A percentile compares a stretch with the other conserved stretches of the same genome.
Conservation (phyloP, 2,888 invertebrate genomes). For the Lapara coniferarum region DNA sequence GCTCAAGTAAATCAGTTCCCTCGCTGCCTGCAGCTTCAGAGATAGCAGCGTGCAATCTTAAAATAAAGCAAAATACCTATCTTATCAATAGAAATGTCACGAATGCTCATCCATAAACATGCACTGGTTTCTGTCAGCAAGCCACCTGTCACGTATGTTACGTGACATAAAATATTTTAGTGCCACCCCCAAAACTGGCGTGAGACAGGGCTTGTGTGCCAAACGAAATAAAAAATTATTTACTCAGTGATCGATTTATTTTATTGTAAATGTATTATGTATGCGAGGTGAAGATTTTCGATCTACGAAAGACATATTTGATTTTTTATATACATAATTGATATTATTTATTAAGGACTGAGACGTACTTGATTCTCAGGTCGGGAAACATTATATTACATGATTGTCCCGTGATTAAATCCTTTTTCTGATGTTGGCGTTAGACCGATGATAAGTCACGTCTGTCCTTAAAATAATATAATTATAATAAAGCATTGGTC, state of each 20-base stretch:
- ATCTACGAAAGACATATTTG: background rate
- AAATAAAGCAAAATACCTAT: background rate
- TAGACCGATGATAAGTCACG: no score
- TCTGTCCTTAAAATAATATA: no score
- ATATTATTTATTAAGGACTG: no score
- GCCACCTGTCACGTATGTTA: conserved; percentile 16
- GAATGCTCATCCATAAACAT: background rate
- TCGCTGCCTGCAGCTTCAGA: no score
- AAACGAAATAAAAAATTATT: conserved; percentile 21
- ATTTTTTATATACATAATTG: background rate
- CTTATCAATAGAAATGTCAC: background rate
- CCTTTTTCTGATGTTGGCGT: no score
- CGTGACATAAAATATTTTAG: conserved; percentile 19
- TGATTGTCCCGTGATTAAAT: no score
- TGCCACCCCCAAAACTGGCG: conserved; percentile 4
- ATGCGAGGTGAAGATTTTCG: background rate
- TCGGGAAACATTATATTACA: no score
- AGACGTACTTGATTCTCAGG: no score
- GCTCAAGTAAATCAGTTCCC: no score
- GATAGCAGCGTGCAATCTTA: no score
- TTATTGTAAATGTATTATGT: conserved; percentile 15
- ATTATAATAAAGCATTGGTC: no score
- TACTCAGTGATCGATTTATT: conserved; percentile 32
- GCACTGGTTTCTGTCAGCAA: background rate
- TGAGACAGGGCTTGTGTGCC: conserved; percentile 1